phyloP scores from a whole-genome alignment of 2,113 vertebrate species.

The Ctenodactylus gundi region DNA sequence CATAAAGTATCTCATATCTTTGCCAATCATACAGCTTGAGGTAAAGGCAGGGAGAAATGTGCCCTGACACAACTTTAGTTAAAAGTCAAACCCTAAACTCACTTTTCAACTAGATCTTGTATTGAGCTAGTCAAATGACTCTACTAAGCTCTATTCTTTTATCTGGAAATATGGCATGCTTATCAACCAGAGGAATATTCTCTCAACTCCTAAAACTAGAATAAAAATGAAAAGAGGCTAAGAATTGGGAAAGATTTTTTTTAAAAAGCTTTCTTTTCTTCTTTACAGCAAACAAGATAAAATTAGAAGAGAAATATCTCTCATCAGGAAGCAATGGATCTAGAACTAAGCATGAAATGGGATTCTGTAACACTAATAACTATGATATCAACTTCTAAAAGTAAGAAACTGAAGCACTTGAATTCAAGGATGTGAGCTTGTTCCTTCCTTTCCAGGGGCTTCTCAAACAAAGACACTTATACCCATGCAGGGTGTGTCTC shows the following conservation, averaged over 20 bases:
- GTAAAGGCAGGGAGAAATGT: too few relatives aligned
- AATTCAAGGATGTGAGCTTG: conserved; percentile 55
- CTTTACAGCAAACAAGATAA: neutral
- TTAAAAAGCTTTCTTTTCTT: neutral
- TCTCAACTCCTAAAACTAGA: conserved; percentile 49
- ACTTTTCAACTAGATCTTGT: neutral
- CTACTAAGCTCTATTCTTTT: neutral
- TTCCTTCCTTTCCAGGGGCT: conserved; percentile 46
- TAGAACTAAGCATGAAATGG: neutral
- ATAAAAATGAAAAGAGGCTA: neutral
- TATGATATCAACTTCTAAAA: too few relatives aligned
- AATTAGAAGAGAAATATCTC: neutral
- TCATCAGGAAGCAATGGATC: neutral
- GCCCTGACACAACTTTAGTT: neutral
- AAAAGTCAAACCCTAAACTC: neutral
- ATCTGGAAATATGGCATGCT: conserved; percentile 74
- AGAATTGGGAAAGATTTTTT: neutral
- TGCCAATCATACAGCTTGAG: too few relatives aligned
- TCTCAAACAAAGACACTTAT: conserved; percentile 50
- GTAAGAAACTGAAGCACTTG: conserved; percentile 31
- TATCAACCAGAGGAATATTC: conserved; percentile 66
- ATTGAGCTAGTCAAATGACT: neutral
- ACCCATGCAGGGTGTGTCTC: neutral
- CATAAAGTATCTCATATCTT: too few relatives aligned
- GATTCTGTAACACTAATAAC: neutral